Percentiles rank a stretch among this genome's conserved stretches.
Conservation (phyloP, 2,888 invertebrate species). For the Macaria liturata region DNA sequence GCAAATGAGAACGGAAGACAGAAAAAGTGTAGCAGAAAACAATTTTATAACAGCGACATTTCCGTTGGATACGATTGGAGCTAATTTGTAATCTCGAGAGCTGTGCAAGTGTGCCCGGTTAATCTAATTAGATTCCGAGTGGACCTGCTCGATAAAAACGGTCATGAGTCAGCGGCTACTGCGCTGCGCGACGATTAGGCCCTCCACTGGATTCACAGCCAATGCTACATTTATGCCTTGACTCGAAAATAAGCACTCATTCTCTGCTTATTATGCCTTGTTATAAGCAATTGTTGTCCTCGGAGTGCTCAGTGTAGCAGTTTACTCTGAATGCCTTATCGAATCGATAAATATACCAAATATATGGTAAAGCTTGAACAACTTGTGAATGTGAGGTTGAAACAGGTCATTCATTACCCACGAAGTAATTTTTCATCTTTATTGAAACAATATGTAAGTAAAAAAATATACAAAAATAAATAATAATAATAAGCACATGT, state of each 20-base stretch:
- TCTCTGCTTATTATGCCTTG: conserved; percentile 29
- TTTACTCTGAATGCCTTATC: too few species aligned
- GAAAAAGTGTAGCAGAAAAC: conserved; percentile 62
- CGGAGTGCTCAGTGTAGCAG: too few species aligned
- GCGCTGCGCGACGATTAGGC: conserved; percentile 50
- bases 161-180: conserved; percentile 54
- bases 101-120: conserved; percentile 49
- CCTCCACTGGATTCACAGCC: conserved; percentile 45
- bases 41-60: conserved; percentile 68
- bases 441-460: background rate
- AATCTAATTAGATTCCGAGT: conserved; percentile 67
- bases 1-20: conserved; percentile 63
- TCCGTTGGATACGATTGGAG: conserved; percentile 60
- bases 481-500: too few species aligned
- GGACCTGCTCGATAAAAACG: conserved; percentile 58
- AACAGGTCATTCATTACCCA: background rate
- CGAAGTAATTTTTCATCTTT: background rate
- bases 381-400: too few species aligned
- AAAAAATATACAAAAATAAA: too few species aligned
- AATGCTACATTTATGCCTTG: conserved; percentile 45
- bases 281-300: conserved; percentile 32
- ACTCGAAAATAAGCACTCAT: conserved; percentile 36
- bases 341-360: too few species aligned
- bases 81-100: conserved; percentile 63
- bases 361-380: too few species aligned